Conservation (phyloP, 2,797 vertebrate species). For the Darevskia mixta region DNA sequence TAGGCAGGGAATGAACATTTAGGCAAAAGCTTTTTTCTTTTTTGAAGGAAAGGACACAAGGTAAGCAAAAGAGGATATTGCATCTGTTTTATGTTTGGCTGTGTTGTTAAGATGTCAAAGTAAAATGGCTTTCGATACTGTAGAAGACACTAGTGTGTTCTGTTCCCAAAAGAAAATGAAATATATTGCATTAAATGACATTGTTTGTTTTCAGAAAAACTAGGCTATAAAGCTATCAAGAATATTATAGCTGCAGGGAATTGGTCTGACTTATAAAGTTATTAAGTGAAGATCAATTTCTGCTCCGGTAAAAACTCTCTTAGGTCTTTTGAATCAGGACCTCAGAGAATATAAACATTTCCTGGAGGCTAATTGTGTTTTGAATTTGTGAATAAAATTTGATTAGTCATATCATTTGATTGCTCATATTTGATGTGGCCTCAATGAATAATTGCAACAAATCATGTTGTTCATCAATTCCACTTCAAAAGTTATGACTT, state of each 20-base stretch:
- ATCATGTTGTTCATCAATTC: background rate
- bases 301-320: background rate
- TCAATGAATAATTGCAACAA: background rate
- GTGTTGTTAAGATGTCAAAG: constrained; percentile 1
- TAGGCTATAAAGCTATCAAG: constrained; percentile 2
- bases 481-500: background rate
- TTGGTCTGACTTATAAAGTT: constrained; percentile 14
- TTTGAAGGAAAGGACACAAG: background rate
- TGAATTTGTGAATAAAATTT: constrained; percentile 3
- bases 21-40: constrained; percentile 33
- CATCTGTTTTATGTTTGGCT: constrained; percentile 17
- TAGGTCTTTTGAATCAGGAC: background rate
- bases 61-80: background rate
- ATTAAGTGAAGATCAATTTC: constrained; percentile 20
- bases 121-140: constrained; percentile 6
- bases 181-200: background rate
- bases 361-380: constrained; percentile 16
- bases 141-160: background rate
- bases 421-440: background rate
- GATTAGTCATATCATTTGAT: constrained; percentile 26
- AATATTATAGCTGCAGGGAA: constrained; percentile 20
- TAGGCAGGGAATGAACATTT: constrained; percentile 42
- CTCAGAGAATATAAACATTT: constrained; percentile 8
- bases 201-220: constrained; percentile 21
- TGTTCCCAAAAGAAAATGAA: background rate